Evolutionary conservation across 2,113 vertebrate species (phyloP), one percentile per base, ranked within the genome.

Genomic region (Eulemur rufifrons): DNA sequence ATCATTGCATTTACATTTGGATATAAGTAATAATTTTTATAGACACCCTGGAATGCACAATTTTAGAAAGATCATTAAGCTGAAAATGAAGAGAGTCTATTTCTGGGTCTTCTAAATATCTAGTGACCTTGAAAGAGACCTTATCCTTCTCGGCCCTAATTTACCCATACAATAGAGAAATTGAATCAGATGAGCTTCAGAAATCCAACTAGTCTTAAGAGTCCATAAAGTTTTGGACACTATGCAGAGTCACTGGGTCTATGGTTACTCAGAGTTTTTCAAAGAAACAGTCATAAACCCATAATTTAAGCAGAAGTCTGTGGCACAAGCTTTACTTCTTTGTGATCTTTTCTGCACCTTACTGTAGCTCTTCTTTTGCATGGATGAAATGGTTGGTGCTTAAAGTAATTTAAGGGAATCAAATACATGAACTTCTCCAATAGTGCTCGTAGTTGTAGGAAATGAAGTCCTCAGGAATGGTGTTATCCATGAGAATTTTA

Each of bases 391-490:
- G 4, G n/a, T 74, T 93, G 47, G 3, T 96, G 91, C 74, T 81
- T 96, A 56, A 74, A 89, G 25, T 84, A 76, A 88, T 68, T 74
- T 78, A 45, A 1, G 61, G 77, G 73, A 42, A 39, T 29, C 63
- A 80, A 77, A 66, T 20, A 50, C 5, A 71, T 83, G 73, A 96
- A 94, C 54, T 45, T 97, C 66, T 94, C 74, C 63, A 61, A 20
- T 4, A 56, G n/a, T 29, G 84, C 1, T 34, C 94, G 95, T 94
- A 96, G 63, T 95, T 95, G 29, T 0, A 10, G 27, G 34, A 88
- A 69, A 96, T 86, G 84, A 94, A 95, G 50, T 97, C 95, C 81
- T 68, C 39, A 96, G 93, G 81, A 97, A 96, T 97, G 69, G 59
- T 97, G 56, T 86, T 92, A 76, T 89, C 23, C 32, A 21, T 91